These are phyloP conservation scores for Alviniconcha strummeri DNA, from an alignment of 2,888 invertebrate species.

Conservation along the genomic window DNA sequence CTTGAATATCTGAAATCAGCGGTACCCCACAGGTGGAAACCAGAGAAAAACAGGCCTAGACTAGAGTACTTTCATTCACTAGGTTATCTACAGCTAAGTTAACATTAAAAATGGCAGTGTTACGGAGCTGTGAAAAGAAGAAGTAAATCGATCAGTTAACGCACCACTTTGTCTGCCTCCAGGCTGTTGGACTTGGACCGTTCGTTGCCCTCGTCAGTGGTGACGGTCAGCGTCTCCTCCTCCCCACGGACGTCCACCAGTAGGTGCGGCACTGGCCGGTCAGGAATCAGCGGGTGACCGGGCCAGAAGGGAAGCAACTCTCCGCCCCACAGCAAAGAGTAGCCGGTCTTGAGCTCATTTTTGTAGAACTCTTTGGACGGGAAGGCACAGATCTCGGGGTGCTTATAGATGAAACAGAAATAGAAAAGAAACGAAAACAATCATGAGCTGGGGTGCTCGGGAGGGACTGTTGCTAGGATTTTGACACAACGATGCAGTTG, in stretches of 20 bases:
- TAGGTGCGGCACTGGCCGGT: conserved; percentile 44
- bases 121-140: too few relatives aligned
- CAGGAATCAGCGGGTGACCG: neutral
- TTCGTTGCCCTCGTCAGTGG: conserved; percentile 63
- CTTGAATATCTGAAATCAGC: too few relatives aligned
- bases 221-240: conserved; percentile 56
- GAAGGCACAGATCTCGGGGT: conserved; percentile 57
- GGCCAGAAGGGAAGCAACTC: conserved; percentile 28
- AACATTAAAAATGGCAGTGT: too few relatives aligned
- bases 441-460: too few relatives aligned
- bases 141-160: neutral
- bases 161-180: conserved; percentile 60
- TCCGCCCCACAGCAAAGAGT: conserved; percentile 17
- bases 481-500: too few relatives aligned
- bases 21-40: too few relatives aligned
- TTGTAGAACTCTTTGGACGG: conserved; percentile 61
- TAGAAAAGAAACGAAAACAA: too few relatives aligned
- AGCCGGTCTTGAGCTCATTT: conserved; percentile 44
- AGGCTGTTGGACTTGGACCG: conserved; percentile 59
- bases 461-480: too few relatives aligned
- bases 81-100: too few relatives aligned
- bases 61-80: too few relatives aligned
- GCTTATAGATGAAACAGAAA: conserved; percentile 44
- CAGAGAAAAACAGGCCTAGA: too few relatives aligned
- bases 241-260: conserved; percentile 61